These are phyloP conservation scores for Pomacea canaliculata DNA, from an alignment of 2,888 invertebrate species.

Conservation along the genomic window DNA sequence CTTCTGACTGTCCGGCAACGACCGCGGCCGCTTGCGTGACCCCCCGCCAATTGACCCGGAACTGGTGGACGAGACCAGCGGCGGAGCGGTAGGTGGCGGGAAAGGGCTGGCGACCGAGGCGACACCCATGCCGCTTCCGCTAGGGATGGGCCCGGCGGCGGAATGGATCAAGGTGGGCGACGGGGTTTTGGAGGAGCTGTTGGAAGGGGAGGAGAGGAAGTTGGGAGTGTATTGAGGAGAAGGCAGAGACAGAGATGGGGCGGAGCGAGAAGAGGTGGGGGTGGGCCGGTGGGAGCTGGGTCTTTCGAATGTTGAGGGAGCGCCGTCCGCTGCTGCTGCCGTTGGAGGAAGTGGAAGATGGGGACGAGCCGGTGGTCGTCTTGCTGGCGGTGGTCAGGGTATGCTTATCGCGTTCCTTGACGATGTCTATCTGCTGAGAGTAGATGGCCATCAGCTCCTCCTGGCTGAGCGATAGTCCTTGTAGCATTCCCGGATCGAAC, in stretches of 20 bases:
- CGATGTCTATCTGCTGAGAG: slow-evolving; percentile 52
- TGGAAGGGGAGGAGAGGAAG: slow-evolving; percentile 19
- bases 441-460: slow-evolving; percentile 62
- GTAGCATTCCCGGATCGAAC: slow-evolving; percentile 48
- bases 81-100: slow-evolving; percentile 23
- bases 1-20: slow-evolving; percentile 71
- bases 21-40: slow-evolving; percentile 52
- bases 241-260: slow-evolving; percentile 29
- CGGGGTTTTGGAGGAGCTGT: slow-evolving; percentile 16
- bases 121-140: slow-evolving; percentile 15
- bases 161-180: slow-evolving; percentile 23
- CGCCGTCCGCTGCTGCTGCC: slow-evolving; percentile 6
- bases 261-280: slow-evolving; percentile 19
- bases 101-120: slow-evolving; percentile 12
- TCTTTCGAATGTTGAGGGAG: neutral
- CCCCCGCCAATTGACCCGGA: slow-evolving; percentile 5
- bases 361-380: slow-evolving; percentile 33
- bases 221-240: neutral
- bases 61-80: slow-evolving; percentile 32
- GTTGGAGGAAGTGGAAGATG: slow-evolving; percentile 21
- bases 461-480: slow-evolving; percentile 48
- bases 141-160: slow-evolving; percentile 31
- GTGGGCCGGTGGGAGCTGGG: slow-evolving; percentile 20
- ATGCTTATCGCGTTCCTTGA: slow-evolving; percentile 51
- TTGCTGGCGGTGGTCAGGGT: slow-evolving; percentile 31